Conservation (phyloP, 2,797 vertebrate species). For the Hybognathus amarus region DNA sequence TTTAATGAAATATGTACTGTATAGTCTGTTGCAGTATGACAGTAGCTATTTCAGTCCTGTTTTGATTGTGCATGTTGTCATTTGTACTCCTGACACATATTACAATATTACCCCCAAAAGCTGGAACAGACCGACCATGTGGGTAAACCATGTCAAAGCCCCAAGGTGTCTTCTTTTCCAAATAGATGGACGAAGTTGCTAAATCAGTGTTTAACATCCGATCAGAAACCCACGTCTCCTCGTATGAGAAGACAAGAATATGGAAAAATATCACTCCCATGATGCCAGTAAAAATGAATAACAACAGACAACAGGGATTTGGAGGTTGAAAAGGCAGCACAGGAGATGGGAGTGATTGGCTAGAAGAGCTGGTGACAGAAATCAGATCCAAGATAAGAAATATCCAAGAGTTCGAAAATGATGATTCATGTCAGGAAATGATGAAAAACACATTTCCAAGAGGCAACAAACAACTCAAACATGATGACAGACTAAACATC, state of each 20-base stretch:
- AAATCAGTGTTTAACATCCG: slow-evolving; percentile 49
- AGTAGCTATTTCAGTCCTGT: not conserved
- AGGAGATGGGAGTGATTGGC: slow-evolving; percentile 11
- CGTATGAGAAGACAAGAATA: slow-evolving; percentile 48
- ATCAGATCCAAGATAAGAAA: not conserved
- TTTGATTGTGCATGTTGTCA: not conserved
- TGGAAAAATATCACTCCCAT: slow-evolving; percentile 44
- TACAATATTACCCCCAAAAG: not conserved
- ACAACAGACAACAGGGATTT: slow-evolving; percentile 37
- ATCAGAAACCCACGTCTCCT: slow-evolving; percentile 44
- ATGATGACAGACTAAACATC: slow-evolving; percentile 6
- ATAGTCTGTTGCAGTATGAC: not conserved
- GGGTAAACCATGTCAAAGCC: not conserved
- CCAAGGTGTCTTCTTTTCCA: slow-evolving; percentile 33
- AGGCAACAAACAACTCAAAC: slow-evolving; percentile 16
- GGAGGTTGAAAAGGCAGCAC: slow-evolving; percentile 26
- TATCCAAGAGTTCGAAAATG: not conserved
- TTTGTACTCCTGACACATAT: not conserved
- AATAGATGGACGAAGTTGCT: not conserved
- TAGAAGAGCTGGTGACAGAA: slow-evolving; percentile 24
- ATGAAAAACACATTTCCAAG: not conserved
- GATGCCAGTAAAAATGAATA: slow-evolving; percentile 39
- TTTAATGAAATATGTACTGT: not conserved
- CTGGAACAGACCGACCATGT: not conserved
- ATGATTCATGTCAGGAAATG: not conserved